Evolutionary conservation across 2,888 invertebrate species (phyloP), one percentile per base, ranked within the genome.

Genomic region (Leucozona laternaria): DNA sequence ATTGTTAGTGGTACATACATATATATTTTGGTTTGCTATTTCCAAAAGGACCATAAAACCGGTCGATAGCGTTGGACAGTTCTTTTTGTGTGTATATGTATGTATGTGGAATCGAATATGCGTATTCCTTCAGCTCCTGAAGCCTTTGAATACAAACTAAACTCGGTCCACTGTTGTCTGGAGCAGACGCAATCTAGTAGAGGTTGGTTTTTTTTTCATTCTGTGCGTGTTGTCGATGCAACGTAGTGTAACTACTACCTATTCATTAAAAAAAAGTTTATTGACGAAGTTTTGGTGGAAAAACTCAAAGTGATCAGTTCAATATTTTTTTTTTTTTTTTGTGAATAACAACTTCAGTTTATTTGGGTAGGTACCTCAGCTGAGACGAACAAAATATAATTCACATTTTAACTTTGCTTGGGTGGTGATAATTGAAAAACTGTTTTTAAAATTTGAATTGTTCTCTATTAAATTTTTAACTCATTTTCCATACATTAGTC

Each of bases 21-120:
- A 13, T 15, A 25, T 28, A 37, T 50, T 22, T 50, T 28, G 22
- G 34, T 70, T 62, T 58, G 11, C 66, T 60, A 73, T 72, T 55
- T 50, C 34, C 55, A 17, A 66, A 83, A 83, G 73, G 79, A 75
- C 79, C 72, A 60, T 37, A 34, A 53, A 79, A 83, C 50, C 71
- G 76, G 79, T 84, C 68, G 68, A 68, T 53, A 20, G 76, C 71
- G 71, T 84, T 84, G 75, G 76, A 84, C 70, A 79, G 57, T 60
- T n/a, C n/a, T n/a, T n/a, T n/a, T 28, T 45, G 20, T 64, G 3
- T 45, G n/a, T 25, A 10, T 43, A 4, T 64, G 1, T 50, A 17
- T 57, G 50, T 15, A 45, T 66, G 25, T 57, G 64, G 55, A 37
- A 48, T 31, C 31, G 75, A 79, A 75, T 79, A 75, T 79, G 79